A percentile compares a stretch with the other conserved stretches of the same genome.
Conservation (phyloP, 1,140 invertebrate genomes). For the Adelges cooleyi region DNA sequence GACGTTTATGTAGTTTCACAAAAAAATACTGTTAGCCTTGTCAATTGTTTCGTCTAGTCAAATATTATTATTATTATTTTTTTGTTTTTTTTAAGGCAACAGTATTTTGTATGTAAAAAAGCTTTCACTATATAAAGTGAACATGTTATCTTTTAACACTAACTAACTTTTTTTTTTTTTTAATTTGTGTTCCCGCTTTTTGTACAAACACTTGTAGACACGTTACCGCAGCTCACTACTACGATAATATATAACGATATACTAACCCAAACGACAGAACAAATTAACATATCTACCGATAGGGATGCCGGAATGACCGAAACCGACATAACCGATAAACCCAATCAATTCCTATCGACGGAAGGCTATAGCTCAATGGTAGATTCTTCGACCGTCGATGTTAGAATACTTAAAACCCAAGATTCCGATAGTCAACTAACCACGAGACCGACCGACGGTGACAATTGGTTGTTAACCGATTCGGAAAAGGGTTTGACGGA, state of each 20-base stretch:
- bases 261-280: neutral
- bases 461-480: neutral
- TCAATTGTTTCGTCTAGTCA: neutral
- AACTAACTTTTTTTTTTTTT: constrained; percentile 24
- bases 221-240: neutral
- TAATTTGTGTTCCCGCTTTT: constrained; percentile 26
- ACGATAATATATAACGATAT: neutral
- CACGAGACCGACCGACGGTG: neutral
- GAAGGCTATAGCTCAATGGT: neutral
- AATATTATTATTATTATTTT: constrained; percentile 3
- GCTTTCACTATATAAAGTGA: constrained; percentile 10
- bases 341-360: neutral
- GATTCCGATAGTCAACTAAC: neutral
- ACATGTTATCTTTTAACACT: constrained; percentile 6
- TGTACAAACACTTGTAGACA: constrained; percentile 27
- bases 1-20: constrained; percentile 10
- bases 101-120: neutral
- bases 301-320: no score
- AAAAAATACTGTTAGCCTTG: constrained; percentile 10
- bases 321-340: neutral
- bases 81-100: neutral
- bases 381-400: neutral
- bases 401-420: constrained; percentile 1
- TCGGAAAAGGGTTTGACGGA: neutral
- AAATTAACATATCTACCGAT: neutral